A percentile compares a stretch with the other conserved stretches of the same genome.
Conservation (phyloP, 2,888 invertebrate species). For the Achlya flavicornis region DNA sequence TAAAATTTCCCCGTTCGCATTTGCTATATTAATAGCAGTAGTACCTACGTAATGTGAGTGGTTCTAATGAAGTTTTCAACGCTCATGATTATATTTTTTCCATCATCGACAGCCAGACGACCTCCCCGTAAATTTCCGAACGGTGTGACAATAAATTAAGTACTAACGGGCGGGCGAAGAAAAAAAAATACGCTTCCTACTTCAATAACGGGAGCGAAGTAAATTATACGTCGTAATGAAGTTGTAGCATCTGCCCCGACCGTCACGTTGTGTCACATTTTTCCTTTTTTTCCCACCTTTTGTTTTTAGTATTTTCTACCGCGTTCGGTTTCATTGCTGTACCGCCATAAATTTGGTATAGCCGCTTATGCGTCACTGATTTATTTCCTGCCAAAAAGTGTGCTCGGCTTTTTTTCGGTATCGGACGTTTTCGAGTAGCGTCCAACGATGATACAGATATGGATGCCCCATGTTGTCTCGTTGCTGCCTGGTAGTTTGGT, state of each 20-base stretch:
- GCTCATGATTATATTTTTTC: constrained; percentile 34
- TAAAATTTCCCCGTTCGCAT: background rate
- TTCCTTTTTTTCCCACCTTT: constrained; percentile 49
- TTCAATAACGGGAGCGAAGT: constrained; percentile 78
- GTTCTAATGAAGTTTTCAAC: constrained; percentile 9
- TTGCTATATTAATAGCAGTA: background rate
- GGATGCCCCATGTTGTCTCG: constrained; percentile 63
- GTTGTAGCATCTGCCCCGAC: constrained; percentile 74
- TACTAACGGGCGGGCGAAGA: constrained; percentile 63
- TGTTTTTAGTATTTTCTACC: constrained; percentile 65
- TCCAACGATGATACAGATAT: constrained; percentile 78
- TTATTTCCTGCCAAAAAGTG: constrained; percentile 83
- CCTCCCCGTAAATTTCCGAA: constrained; percentile 59
- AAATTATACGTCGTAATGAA: constrained; percentile 77
- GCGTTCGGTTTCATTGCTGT: constrained; percentile 50
- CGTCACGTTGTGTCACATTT: constrained; percentile 52
- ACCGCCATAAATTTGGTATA: constrained; percentile 80
- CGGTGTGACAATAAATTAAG: constrained; percentile 74
- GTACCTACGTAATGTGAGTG: background rate
- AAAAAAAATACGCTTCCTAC: constrained; percentile 75
- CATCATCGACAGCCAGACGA: constrained; percentile 40
- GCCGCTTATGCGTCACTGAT: constrained; percentile 76
- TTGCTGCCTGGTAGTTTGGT: constrained; percentile 76
- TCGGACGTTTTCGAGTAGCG: constrained; percentile 79
- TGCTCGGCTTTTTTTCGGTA: constrained; percentile 70